Percentiles rank a stretch among this genome's conserved stretches.
phyloP scores from a whole-genome alignment of 2,113 vertebrate species.

The Pelodiscus sinensis region DNA sequence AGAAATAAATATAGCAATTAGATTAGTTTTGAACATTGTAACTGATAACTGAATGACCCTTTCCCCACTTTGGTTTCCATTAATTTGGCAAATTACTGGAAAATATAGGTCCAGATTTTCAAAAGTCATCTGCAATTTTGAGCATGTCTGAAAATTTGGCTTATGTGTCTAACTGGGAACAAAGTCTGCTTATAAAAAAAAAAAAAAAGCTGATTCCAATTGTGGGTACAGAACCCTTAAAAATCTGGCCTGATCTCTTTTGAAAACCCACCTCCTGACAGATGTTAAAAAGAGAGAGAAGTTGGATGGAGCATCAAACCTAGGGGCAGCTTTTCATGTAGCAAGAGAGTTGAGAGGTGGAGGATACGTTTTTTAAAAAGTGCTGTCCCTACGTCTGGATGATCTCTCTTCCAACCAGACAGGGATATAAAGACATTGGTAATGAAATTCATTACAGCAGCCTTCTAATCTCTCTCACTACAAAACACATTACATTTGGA shows the following conservation, averaged over 20 bases:
- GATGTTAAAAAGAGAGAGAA: constrained; percentile 40
- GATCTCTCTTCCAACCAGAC: constrained; percentile 71
- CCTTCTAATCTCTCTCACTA: constrained; percentile 74
- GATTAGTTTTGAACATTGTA: constrained; percentile 31
- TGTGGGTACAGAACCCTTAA: constrained; percentile 42
- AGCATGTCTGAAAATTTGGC: constrained; percentile 45
- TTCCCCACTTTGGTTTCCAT: constrained; percentile 52
- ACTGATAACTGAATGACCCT: constrained; percentile 12
- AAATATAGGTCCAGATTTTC: constrained; percentile 50
- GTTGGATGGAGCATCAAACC: constrained; percentile 43
- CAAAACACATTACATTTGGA: constrained; percentile 74
- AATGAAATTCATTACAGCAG: constrained; percentile 76
- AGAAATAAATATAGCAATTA: constrained; percentile 13
- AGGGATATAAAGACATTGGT: constrained; percentile 70
- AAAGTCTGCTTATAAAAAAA: constrained; percentile 50
- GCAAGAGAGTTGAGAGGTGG: constrained; percentile 48
- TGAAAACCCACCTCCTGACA: constrained; percentile 40
- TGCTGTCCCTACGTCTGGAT: constrained; percentile 59
- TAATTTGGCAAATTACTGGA: constrained; percentile 48
- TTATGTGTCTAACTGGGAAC: constrained; percentile 31
- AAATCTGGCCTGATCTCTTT: constrained; percentile 40
- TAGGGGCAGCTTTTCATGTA: constrained; percentile 59
- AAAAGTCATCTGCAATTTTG: constrained; percentile 46
- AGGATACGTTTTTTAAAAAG: constrained; percentile 52
- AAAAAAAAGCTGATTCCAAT: constrained; percentile 52